These are phyloP conservation scores for Tromatobia lineatoria DNA, from an alignment of 2,888 invertebrate genomes.

Conservation along the genomic window DNA sequence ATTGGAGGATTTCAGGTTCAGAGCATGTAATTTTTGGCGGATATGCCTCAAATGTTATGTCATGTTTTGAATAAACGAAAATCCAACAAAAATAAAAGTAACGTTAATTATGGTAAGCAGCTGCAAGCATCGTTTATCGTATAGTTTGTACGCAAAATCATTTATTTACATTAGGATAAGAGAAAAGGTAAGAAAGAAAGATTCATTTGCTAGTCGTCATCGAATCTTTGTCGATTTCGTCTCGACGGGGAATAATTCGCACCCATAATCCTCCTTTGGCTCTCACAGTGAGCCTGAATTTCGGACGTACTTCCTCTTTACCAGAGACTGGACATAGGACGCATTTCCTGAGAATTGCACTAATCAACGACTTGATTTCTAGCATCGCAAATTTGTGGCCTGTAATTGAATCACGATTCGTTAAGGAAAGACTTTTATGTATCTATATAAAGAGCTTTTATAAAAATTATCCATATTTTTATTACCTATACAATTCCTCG, in stretches of 20 bases:
- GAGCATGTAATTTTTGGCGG: too few relatives aligned
- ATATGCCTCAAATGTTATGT: too few relatives aligned
- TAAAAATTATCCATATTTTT: background rate
- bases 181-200: background rate
- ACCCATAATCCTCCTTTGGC: conserved; percentile 88
- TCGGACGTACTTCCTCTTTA: conserved; percentile 85
- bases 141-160: conserved; percentile 7
- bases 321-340: conserved; percentile 86
- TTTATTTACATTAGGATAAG: conserved; percentile 22
- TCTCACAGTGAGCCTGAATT: conserved; percentile 87
- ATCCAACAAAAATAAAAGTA: too few relatives aligned
- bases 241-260: conserved; percentile 84
- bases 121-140: background rate
- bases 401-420: conserved; percentile 75
- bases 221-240: background rate
- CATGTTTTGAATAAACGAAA: too few relatives aligned
- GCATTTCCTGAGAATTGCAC: conserved; percentile 87
- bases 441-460: background rate
- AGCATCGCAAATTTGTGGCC: conserved; percentile 90
- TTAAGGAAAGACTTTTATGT: background rate
- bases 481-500: conserved; percentile 87
- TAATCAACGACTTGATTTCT: conserved; percentile 88
- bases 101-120: background rate
- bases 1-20: too few relatives aligned
- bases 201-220: background rate